Conservation (phyloP, 2,797 vertebrate species). For the Galago senegalensis region DNA sequence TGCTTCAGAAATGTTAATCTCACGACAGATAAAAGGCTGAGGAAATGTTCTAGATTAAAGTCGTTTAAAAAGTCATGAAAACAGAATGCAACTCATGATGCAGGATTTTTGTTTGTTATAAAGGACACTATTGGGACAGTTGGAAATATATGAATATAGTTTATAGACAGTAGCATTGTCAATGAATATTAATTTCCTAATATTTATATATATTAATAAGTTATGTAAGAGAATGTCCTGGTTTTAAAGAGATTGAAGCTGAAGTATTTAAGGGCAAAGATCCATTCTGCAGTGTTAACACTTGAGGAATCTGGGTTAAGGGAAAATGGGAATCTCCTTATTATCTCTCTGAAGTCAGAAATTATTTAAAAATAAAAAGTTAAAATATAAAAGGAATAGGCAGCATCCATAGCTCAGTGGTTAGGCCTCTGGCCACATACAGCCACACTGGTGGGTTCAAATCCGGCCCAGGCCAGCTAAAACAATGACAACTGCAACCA, state of each 20-base stretch:
- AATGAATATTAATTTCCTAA: slow-evolving; percentile 9
- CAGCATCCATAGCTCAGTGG: no score
- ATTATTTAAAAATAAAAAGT: slow-evolving; percentile 49
- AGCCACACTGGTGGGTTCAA: no score
- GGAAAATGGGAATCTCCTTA: not conserved
- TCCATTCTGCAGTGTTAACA: not conserved
- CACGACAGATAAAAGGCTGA: not conserved
- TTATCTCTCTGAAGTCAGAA: not conserved
- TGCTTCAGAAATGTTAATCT: not conserved
- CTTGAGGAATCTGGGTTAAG: not conserved
- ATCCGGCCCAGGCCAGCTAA: no score
- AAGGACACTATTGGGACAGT: not conserved
- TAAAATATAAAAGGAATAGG: not conserved
- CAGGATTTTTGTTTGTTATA: not conserved
- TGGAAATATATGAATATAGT: slow-evolving; percentile 2
- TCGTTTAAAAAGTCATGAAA: not conserved
- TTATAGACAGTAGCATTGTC: not conserved
- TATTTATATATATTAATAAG: slow-evolving; percentile 19
- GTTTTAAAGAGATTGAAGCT: slow-evolving; percentile 21
- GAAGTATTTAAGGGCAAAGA: not conserved
- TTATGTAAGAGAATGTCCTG: slow-evolving; percentile 5
- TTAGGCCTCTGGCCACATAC: no score
- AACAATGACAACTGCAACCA: no score
- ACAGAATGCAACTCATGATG: not conserved
- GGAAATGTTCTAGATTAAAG: not conserved